Evolutionary conservation across 2,113 vertebrate genomes (phyloP).

Genomic region (Phodopus roborovskii): DNA sequence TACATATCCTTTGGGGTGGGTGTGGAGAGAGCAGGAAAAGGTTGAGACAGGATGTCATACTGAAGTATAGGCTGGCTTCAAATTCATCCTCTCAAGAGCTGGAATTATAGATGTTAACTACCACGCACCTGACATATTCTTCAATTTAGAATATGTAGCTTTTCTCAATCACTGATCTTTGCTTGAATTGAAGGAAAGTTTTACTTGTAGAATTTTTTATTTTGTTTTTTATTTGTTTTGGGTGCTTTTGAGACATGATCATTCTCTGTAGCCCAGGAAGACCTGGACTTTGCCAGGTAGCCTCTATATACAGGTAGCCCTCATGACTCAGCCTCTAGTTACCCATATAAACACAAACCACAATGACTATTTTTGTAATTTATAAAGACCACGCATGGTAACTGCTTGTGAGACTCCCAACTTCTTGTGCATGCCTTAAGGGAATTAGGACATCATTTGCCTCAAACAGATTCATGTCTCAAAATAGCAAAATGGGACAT

Average conservation of each 20-base stretch:
- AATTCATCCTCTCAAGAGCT: neutral
- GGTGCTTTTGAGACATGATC: neutral
- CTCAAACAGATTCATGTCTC: slow-evolving; percentile 44
- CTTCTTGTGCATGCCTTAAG: slow-evolving; percentile 38
- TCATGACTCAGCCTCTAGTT: neutral
- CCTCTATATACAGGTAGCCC: neutral
- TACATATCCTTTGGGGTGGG: neutral
- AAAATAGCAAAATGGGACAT: slow-evolving; percentile 38
- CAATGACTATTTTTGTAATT: neutral
- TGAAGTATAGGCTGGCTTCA: neutral
- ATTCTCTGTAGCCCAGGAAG: neutral
- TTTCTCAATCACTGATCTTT: slow-evolving; percentile 20
- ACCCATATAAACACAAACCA: neutral
- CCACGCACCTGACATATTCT: neutral
- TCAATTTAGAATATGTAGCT: slow-evolving; percentile 7
- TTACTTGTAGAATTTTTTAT: neutral
- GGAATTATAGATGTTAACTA: neutral
- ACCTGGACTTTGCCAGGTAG: neutral
- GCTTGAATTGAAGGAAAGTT: slow-evolving; percentile 23
- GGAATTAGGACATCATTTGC: neutral
- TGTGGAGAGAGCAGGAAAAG: too few relatives aligned
- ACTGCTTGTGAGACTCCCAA: neutral
- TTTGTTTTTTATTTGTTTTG: neutral
- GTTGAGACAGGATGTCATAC: neutral
- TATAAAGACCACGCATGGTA: neutral